phyloP scores from a whole-genome alignment of 2,888 invertebrate species.

The Eilema depressum region DNA sequence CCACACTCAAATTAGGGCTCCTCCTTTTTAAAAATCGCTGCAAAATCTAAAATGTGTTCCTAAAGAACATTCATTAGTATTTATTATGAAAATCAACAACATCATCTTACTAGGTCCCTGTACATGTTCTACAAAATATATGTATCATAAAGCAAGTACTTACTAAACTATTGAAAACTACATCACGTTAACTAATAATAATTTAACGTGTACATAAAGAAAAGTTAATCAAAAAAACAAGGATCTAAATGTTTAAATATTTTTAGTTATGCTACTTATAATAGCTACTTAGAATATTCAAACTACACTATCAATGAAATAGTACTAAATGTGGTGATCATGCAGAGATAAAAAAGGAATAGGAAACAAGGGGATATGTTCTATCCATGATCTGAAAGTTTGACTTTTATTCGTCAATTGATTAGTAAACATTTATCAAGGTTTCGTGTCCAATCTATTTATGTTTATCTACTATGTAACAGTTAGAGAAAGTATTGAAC shows the following conservation, averaged over 20 bases:
- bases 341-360: slow-evolving; percentile 47
- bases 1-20: neutral
- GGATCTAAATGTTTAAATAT: slow-evolving; percentile 41
- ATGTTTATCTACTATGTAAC: slow-evolving; percentile 32
- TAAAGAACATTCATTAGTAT: neutral
- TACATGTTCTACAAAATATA: slow-evolving; percentile 42
- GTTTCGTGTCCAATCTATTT: slow-evolving; percentile 9
- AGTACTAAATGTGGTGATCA: slow-evolving; percentile 52
- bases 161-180: slow-evolving; percentile 50
- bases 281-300: slow-evolving; percentile 39
- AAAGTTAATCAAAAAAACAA: slow-evolving; percentile 38
- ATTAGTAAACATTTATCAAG: slow-evolving; percentile 47
- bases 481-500: slow-evolving; percentile 24
- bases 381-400: slow-evolving; percentile 55
- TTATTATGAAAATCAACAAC: neutral
- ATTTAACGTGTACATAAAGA: slow-evolving; percentile 32
- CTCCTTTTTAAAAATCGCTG: slow-evolving; percentile 7
- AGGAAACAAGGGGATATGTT: slow-evolving; percentile 38
- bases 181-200: slow-evolving; percentile 41
- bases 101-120: slow-evolving; percentile 20
- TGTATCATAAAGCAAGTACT: slow-evolving; percentile 40
- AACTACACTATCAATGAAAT: slow-evolving; percentile 52
- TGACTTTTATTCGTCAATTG: slow-evolving; percentile 38
- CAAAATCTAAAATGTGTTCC: slow-evolving; percentile 17
- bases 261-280: slow-evolving; percentile 39